Evolutionary conservation across 2,797 vertebrate species (phyloP).

Genomic region (Sebastes cheni): DNA sequence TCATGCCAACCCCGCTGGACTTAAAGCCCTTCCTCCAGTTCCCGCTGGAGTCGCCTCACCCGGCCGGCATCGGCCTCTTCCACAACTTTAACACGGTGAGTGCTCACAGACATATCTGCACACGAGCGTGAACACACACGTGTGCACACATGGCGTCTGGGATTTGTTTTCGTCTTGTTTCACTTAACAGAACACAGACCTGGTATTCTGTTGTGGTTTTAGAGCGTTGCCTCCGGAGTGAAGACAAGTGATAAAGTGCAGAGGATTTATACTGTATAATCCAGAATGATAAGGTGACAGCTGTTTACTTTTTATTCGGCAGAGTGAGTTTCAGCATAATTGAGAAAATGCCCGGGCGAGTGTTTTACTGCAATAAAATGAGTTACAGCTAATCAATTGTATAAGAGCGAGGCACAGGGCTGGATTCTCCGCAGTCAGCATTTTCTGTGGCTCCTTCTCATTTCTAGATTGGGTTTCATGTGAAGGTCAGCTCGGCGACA

Average conservation of each 20-base stretch:
- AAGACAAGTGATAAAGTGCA: conserved; percentile 40
- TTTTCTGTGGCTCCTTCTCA: conserved; percentile 67
- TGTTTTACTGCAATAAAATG: conserved; percentile 74
- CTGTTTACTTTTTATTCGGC: conserved; percentile 64
- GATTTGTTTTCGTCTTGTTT: conserved; percentile 26
- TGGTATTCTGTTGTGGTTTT: conserved; percentile 10
- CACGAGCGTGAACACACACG: background rate
- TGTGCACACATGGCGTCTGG: background rate
- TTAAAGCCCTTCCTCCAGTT: conserved; percentile 92
- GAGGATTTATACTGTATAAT: conserved; percentile 47
- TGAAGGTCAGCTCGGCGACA: conserved; percentile 74
- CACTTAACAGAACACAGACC: conserved; percentile 11
- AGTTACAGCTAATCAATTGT: conserved; percentile 75
- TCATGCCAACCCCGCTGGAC: conserved; percentile 87
- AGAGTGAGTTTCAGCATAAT: conserved; percentile 62
- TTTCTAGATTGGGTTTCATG: conserved; percentile 78
- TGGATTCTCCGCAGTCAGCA: conserved; percentile 67
- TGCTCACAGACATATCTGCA: conserved; percentile 6
- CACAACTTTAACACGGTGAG: conserved; percentile 90
- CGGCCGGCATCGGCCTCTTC: conserved; percentile 85
- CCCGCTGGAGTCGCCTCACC: conserved; percentile 86
- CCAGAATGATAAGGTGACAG: conserved; percentile 62
- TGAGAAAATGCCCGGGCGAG: conserved; percentile 53
- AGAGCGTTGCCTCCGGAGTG: background rate
- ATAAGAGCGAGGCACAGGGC: conserved; percentile 44